Evolutionary conservation across 2,113 vertebrate species (phyloP).

Genomic region (Eulemur rufifrons): DNA sequence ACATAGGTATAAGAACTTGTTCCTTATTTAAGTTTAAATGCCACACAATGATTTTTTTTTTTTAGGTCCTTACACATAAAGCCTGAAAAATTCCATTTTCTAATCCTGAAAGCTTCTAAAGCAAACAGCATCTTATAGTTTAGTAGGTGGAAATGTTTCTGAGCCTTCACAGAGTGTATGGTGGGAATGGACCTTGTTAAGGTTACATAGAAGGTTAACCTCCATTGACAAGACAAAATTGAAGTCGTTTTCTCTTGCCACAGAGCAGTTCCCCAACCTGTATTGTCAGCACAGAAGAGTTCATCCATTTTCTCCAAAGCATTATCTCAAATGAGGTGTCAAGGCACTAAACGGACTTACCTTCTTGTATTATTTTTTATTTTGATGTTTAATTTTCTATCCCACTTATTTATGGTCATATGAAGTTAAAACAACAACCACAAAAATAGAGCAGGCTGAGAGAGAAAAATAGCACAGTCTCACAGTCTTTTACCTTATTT

Average conservation of each 20-base stretch:
- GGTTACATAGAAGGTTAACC: slow-evolving; percentile 70
- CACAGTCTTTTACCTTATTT: not conserved
- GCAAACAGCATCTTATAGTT: slow-evolving; percentile 59
- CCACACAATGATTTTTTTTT: not conserved
- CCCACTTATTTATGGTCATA: slow-evolving; percentile 67
- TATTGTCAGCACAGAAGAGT: slow-evolving; percentile 76
- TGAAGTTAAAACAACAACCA: slow-evolving; percentile 32
- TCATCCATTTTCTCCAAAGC: slow-evolving; percentile 69
- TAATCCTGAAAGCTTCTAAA: slow-evolving; percentile 38
- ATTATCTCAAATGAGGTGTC: slow-evolving; percentile 72
- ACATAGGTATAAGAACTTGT: not conserved
- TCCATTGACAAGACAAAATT: slow-evolving; percentile 76
- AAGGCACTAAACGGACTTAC: slow-evolving; percentile 69
- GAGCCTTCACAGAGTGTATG: not conserved
- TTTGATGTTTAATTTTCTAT: slow-evolving; percentile 76
- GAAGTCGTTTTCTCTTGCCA: slow-evolving; percentile 70
- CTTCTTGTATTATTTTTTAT: slow-evolving; percentile 62
- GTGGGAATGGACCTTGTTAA: slow-evolving; percentile 59
- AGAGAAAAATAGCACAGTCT: not conserved
- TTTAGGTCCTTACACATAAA: not conserved
- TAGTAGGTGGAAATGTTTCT: slow-evolving; percentile 66
- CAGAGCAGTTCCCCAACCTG: slow-evolving; percentile 49
- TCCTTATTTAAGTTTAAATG: not conserved
- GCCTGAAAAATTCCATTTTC: not conserved
- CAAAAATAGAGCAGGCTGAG: not conserved